Base-by-base conservation (phyloP, 2,797 vertebrate species). In the Neoniphon sammara region DNA sequence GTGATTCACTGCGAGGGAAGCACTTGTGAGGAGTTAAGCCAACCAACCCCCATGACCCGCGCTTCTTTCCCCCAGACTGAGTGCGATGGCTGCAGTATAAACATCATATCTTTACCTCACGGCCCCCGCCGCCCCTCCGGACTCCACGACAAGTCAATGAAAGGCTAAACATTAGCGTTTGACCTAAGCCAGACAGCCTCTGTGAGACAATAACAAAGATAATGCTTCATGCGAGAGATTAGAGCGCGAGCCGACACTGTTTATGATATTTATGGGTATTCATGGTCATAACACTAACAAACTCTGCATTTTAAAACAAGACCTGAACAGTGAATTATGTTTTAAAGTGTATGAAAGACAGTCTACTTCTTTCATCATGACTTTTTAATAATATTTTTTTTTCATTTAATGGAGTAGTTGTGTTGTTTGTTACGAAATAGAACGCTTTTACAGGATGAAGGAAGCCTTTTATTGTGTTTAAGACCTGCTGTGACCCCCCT, bases 1-100 rank as follows among this genome's bases (percentile, higher is more conserved):
- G 52, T 81, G 75, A 84, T 73, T 81, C 77, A 86, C 62, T 83
- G 88, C 79, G 59, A 30, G 47, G 47, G 70, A 82, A 78, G 80
- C 59, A 74, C 57, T 77, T 75, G 77, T 72, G 71, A 74, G 77
- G 74, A 71, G 75, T 79, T 82, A 71, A 70, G 77, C 59, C 47
- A 61, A 74, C 73, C 60, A 44, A 78, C 84, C 87, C 50, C 39
- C 2, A 5, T 59, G 60, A 84, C 78, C 80, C 1, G 5, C 74
- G 53, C 67, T 1, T 55, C 66, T 62, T 71, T 49, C 63, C 47
- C 57, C 20, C 73, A 46, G 64, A 75, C 58, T 5, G 58, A 73
- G 57, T 20, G 64, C 11, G 44, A 49, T 46, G 20, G 7, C 23
- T 25, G 34, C 2, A 53, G 56, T 15, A 14, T 75, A 82, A 80